Evolutionary conservation across 2,113 vertebrate species (phyloP), one percentile per base, ranked within the genome.

Genomic region (Clarias magur): DNA sequence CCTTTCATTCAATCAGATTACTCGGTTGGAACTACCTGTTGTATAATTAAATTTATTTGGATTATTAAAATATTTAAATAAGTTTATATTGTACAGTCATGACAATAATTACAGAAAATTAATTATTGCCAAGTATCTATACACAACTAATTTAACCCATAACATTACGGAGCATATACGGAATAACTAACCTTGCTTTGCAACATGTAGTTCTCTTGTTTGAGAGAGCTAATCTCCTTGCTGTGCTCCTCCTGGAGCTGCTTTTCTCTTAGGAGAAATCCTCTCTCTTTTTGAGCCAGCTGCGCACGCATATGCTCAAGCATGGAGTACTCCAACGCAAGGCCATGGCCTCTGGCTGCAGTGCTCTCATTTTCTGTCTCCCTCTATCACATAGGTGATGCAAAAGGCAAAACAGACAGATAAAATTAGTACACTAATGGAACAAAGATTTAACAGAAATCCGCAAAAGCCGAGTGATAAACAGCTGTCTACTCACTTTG

Each of bases 131-230:
- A 30, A 3, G 17, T 34, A 17, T 21, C 23, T 38, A 56, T 12
- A 53, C 2, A 56, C 34, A 63, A 65, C 16, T 34, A 56, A 82
- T 60, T 67, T 23, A 19, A 57, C 72, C 21, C 21, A 25, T n/a
- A 79, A 48, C 11, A 82, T 34, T 38, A 48, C 6, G 48, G 48
- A 48, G 48, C 7, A 56, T 57, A 70, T 48, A 48, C 48, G 7
- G 6, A 83, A 34, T 13, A 16, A 68, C 73, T 81, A 93, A 97
- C 98, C 96, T 99, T 97, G 91, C 96, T 94, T 86, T 97, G 96
- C 89, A 99, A 96, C 21, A 97, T 84, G 73, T 93, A 98, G 88
- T 97, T 99, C 82, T 99, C 95, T 91, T 98, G 96, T 89, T 94
- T 95, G 62, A 98, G 89, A 2, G 12, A 90, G 84, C 91, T 92